These are phyloP conservation scores for Axinella damicornis DNA, from an alignment of 37 sponge, comb jelly and placozoan genomes.

Conservation along the genomic window DNA sequence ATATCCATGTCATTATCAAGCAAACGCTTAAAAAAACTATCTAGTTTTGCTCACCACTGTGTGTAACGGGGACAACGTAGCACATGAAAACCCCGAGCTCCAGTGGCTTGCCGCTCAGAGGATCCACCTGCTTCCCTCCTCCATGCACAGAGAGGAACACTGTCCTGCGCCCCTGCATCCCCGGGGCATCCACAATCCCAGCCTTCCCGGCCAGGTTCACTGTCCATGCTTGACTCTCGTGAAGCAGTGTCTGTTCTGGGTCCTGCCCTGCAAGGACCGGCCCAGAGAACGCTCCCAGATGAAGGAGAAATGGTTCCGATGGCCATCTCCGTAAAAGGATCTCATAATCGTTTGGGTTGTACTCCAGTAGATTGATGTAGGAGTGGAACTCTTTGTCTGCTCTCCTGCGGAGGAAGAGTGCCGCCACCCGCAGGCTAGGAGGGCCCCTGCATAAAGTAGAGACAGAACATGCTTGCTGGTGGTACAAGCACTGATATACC, in stretches of 20 bases:
- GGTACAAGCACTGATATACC: too few relatives aligned
- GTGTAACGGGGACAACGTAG: slow-evolving; percentile 52
- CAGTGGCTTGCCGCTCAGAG: slow-evolving; percentile 7
- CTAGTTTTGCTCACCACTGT: slow-evolving; percentile 14
- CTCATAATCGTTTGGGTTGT: slow-evolving; percentile 67
- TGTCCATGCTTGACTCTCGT: slow-evolving; percentile 35
- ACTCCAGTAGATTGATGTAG: slow-evolving; percentile 19
- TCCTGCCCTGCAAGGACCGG: slow-evolving; percentile 46
- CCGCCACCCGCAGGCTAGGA: slow-evolving; percentile 42
- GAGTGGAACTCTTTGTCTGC: slow-evolving; percentile 24
- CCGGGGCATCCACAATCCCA: neutral
- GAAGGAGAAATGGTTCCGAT: slow-evolving; percentile 34
- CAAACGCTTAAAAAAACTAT: too few relatives aligned
- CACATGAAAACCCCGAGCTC: slow-evolving; percentile 41
- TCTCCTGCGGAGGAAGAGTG: slow-evolving; percentile 54
- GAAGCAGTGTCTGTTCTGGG: slow-evolving; percentile 41
- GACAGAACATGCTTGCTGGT: neutral
- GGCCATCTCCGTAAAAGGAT: slow-evolving; percentile 63
- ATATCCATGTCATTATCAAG: too few relatives aligned
- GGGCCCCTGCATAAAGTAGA: neutral
- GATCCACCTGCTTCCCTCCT: slow-evolving; percentile 35
- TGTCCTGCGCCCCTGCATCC: slow-evolving; percentile 40
- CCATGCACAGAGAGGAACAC: slow-evolving; percentile 77
- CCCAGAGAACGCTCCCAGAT: slow-evolving; percentile 52
- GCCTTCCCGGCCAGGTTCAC: slow-evolving; percentile 2